Base-by-base conservation (phyloP, 2,113 vertebrate genomes). In the Sterna hirundo region DNA sequence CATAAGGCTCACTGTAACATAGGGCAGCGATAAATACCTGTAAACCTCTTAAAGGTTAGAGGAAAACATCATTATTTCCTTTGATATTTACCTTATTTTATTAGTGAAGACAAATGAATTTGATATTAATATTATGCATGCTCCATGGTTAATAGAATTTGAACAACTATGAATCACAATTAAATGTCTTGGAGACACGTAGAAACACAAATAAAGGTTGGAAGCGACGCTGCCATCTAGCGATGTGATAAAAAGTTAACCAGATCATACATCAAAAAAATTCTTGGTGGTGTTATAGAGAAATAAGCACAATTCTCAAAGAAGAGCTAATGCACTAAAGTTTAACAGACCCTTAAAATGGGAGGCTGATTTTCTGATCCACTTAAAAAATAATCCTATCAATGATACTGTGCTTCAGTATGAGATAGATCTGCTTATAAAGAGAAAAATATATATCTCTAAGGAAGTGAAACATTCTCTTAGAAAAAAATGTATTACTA, bases 191-290 rank as follows among this genome's bases (percentile, higher is more conserved):
- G 49, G 26, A 94, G 46, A 46, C 0, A 0, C 36, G 27, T 5
- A 81, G 64, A 70, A 69, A 16, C 22, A 36, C 36, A 34, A 82
- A 19, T 14, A 27, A 38, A 57, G 42, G 42, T 27, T 77, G 71
- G 54, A 88, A 93, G 58, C 14, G 32, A 78, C 77, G 86, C 25
- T 91, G 83, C 82, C 89, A 91, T 77, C 89, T 95, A 94, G 74
- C 0, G 20, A 86, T 38, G 11, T 55, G 49, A 69, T 32, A 55
- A 51, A 42, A 90, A 69, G 42, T 66, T 55, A 77, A 87, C 2
- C 4, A 51, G 15, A 60, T 29, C 6, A 22, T 14, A 3, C 19
- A 16, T 25, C 7, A 11, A 54, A 70, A 83, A 62, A 23, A 47
- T 5, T 51, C 10, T 36, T 83, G 4, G 5, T 6, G 17, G 16